Evolutionary conservation across 2,797 vertebrate genomes (phyloP), one percentile per base, ranked within the genome.

Genomic region (Mallotus villosus): DNA sequence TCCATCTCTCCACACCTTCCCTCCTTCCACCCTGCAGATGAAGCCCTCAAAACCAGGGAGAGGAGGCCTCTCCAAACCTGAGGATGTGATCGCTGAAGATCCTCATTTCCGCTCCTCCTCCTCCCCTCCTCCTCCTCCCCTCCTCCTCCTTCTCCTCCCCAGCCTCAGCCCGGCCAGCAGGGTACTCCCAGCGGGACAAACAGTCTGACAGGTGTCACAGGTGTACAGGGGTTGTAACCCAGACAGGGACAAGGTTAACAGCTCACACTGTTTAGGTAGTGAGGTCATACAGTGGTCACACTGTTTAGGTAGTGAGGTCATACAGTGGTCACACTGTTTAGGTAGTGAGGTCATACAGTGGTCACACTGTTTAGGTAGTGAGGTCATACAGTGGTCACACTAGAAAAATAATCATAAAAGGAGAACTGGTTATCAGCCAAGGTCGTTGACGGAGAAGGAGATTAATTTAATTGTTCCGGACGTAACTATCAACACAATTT

Each of bases 21-120:
- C 14, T 17, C 51, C 62, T 19, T 41, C 25, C 7, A 9, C 71
- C 53, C 21, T 37, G 49, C 63, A 37, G 62, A n/a, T 25, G 62
- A 64, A 24, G 29, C 22, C 21, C 25, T 55, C 34, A 21, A 67
- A 27, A 16, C 4, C 24, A n/a, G 11, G 7, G 17, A 37, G 34
- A 21, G 19, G 17, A 8, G 17, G 46, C 25, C 16, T 14, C 29
- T 37, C 8, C 62, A 21, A 61, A 22, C 25, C 27, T 5, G 27
- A 22, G 29, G 51, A 72, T 25, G 51, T 41, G 71, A 59, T 72
- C 16, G 46, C 51, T 59, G 32, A 37, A 11, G 25, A 25, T n/a
- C 51, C 22, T 29, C n/a, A 68, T 34, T 68, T 34, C 67, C 29
- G 12, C n/a, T 29, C 53, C 2, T 51, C 21, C 51, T 14, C 21